Conservation (phyloP, 2,888 invertebrate species). For the Eristalis intricaria region DNA sequence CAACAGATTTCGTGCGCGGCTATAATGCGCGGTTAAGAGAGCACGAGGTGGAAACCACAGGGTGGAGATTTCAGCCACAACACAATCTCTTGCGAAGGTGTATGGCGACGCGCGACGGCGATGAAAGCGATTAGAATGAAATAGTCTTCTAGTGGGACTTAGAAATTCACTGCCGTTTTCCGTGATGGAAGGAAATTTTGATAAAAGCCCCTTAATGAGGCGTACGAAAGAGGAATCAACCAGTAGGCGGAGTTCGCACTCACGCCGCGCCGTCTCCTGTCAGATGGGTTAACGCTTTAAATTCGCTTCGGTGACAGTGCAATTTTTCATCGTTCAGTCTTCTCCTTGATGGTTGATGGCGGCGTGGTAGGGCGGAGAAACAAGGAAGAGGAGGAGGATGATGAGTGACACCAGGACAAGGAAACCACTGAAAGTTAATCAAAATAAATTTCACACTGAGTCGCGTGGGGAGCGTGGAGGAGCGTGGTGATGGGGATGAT, state of each 20-base stretch:
- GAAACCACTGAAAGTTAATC: conserved; percentile 16
- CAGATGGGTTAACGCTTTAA: conserved; percentile 22
- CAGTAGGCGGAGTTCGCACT: not conserved
- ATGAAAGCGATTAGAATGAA: conserved; percentile 56
- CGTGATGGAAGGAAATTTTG: not conserved
- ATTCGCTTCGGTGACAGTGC: conserved; percentile 13
- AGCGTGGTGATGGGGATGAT: not conserved
- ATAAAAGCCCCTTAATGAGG: conserved; percentile 47
- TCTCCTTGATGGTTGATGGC: too few relatives aligned
- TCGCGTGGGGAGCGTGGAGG: not conserved
- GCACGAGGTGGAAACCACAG: conserved; percentile 13
- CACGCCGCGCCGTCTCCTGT: not conserved
- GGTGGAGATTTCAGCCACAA: conserved; percentile 25
- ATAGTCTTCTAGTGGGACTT: conserved; percentile 24
- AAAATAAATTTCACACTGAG: conserved; percentile 10
- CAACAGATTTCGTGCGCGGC: conserved; percentile 56
- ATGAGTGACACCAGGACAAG: conserved; percentile 20
- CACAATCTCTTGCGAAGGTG: conserved; percentile 6
- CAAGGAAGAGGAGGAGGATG: not conserved
- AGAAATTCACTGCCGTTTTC: conserved; percentile 10
- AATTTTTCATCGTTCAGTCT: conserved; percentile 21
- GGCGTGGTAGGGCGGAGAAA: too few relatives aligned
- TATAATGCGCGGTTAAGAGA: conserved; percentile 58
- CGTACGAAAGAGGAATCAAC: conserved; percentile 1
- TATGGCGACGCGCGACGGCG: conserved; percentile 16